Conservation (phyloP, 2,113 vertebrate species). For the Clarias gariepinus region DNA sequence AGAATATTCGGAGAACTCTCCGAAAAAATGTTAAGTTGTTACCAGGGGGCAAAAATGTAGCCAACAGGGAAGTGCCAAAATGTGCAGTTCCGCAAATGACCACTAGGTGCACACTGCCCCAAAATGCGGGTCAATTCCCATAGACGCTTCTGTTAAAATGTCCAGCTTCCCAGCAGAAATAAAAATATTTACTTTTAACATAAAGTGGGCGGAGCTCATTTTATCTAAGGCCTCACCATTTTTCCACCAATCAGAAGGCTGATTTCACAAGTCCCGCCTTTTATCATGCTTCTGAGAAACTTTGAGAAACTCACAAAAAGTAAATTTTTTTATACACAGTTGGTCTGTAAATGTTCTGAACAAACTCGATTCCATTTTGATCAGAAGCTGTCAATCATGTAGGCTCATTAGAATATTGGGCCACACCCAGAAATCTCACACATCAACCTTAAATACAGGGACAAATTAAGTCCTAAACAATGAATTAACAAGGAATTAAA, state of each 20-base stretch:
- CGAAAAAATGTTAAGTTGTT: too few species aligned
- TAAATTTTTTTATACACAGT: not conserved
- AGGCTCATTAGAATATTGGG: conserved; percentile 9
- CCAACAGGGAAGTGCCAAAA: too few species aligned
- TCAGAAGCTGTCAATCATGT: not conserved
- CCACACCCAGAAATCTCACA: not conserved
- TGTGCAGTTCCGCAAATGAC: too few species aligned
- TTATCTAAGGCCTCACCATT: not conserved
- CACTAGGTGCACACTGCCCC: too few species aligned
- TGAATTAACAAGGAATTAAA: not conserved
- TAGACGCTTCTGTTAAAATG: too few species aligned
- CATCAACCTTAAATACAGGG: not conserved
- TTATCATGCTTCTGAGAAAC: not conserved
- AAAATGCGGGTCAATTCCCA: too few species aligned
- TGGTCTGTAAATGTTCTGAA: not conserved
- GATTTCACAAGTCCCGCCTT: not conserved
- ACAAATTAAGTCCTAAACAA: too few species aligned
- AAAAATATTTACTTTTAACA: not conserved
- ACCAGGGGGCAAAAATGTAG: too few species aligned
- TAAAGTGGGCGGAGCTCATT: not conserved
- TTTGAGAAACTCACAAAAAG: too few species aligned
- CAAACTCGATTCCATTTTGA: not conserved
- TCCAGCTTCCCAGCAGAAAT: too few species aligned
- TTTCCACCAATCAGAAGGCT: not conserved
- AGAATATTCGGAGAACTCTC: too few species aligned